Percentiles rank a stretch among this genome's conserved stretches.
Evolutionary conservation across 1,140 invertebrate species (phyloP).

Genomic region (Paraescarpia echinospica): DNA sequence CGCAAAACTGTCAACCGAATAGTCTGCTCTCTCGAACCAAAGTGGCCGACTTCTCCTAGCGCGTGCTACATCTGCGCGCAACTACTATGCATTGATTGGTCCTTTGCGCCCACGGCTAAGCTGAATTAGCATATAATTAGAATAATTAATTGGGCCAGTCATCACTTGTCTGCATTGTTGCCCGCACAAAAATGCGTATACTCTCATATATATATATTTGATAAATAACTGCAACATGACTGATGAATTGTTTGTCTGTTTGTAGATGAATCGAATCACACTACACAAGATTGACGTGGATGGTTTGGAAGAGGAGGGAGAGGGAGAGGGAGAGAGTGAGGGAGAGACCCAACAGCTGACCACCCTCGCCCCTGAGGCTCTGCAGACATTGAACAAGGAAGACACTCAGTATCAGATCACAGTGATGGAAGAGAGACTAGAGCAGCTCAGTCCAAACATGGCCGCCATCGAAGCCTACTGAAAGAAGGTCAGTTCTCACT

Average conservation of each 20-base stretch:
- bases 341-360: not conserved
- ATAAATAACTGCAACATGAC: not conserved
- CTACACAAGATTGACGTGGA: slow-evolving; percentile 67
- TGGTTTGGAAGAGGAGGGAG: slow-evolving; percentile 56
- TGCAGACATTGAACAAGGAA: slow-evolving; percentile 66
- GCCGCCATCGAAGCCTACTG: slow-evolving; percentile 75
- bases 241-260: slow-evolving; percentile 16
- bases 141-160: too few relatives aligned
- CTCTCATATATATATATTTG: not conserved
- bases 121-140: too few relatives aligned
- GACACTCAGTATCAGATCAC: slow-evolving; percentile 68
- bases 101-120: too few relatives aligned
- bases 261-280: slow-evolving; percentile 66
- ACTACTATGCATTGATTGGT: too few relatives aligned
- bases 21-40: too few relatives aligned
- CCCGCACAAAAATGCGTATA: too few relatives aligned
- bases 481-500: slow-evolving; percentile 60
- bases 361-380: slow-evolving; percentile 66
- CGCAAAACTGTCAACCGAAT: too few relatives aligned
- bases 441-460: slow-evolving; percentile 76
- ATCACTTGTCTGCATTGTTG: too few relatives aligned
- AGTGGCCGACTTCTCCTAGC: too few relatives aligned
- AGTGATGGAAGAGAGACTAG: slow-evolving; percentile 69
- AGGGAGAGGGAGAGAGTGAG: slow-evolving; percentile 40
- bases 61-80: too few relatives aligned